Evolutionary conservation across 64 coral and sea anemone genomes (phyloP).

Genomic region (Porites lutea): DNA sequence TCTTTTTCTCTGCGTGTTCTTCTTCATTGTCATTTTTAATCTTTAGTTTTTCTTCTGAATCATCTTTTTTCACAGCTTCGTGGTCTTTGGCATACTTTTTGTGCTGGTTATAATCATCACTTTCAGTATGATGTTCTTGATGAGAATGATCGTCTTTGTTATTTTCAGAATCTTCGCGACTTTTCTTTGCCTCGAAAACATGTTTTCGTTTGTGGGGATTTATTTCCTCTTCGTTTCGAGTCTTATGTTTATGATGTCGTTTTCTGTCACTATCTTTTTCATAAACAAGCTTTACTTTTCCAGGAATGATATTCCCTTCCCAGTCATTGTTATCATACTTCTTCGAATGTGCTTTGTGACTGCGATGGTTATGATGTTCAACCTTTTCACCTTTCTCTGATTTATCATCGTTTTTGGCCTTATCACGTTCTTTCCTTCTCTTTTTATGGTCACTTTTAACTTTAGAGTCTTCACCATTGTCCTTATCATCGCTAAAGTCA

Average conservation of each 20-base stretch:
- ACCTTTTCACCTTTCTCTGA: not conserved
- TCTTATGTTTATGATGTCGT: not conserved
- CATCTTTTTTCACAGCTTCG: not conserved
- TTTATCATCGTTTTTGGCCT: not conserved
- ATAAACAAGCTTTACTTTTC: not conserved
- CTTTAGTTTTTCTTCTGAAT: not conserved
- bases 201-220: constrained; percentile 15
- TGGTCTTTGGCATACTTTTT: not conserved
- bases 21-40: not conserved
- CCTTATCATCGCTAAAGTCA: not conserved
- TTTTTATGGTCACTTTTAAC: not conserved
- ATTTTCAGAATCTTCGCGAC: not conserved
- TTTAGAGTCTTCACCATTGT: constrained; percentile 14
- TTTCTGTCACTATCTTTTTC: not conserved
- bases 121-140: not conserved
- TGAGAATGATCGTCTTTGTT: not conserved
- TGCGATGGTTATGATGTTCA: not conserved
- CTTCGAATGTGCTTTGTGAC: not conserved
- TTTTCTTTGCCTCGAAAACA: not conserved
- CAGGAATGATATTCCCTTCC: constrained; percentile 17
- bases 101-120: not conserved
- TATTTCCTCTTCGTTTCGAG: not conserved
- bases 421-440: not conserved
- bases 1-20: constrained; percentile 15
- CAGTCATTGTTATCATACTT: constrained; percentile 1